Conservation (phyloP, 2,797 vertebrate genomes). For the Mus spretus region DNA sequence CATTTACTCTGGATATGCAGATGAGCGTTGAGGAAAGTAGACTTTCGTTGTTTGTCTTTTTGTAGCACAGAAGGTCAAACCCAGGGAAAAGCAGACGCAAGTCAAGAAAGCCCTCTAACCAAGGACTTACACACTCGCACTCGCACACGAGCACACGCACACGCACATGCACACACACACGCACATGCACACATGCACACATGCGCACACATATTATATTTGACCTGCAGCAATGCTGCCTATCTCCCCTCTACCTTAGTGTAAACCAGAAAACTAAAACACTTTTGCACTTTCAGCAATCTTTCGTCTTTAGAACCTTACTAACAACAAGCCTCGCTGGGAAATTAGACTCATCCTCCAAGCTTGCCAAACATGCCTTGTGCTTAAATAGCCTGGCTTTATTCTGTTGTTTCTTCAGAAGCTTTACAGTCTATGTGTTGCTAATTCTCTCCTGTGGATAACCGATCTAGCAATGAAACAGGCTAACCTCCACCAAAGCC, state of each 20-base stretch:
- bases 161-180: too few relatives aligned
- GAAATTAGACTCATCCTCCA: background rate
- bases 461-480: too few relatives aligned
- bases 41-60: background rate
- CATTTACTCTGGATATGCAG: background rate
- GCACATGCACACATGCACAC: too few relatives aligned
- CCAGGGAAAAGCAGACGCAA: background rate
- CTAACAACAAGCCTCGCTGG: background rate
- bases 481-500: background rate
- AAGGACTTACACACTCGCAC: too few relatives aligned
- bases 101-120: background rate
- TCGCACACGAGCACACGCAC: too few relatives aligned
- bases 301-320: too few relatives aligned
- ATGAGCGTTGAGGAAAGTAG: background rate
- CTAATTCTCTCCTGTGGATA: background rate
- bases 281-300: too few relatives aligned
- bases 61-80: background rate
- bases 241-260: too few relatives aligned
- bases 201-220: background rate
- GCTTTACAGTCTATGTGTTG: too few relatives aligned
- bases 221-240: background rate
- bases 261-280: background rate
- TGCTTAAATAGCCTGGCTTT: background rate
- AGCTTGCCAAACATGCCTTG: too few relatives aligned
- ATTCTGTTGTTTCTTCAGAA: background rate